A percentile compares a stretch with the other conserved stretches of the same genome.
These are phyloP conservation scores for Calephelis nemesis DNA, from an alignment of 1,140 invertebrate genomes.

Conservation along the genomic window DNA sequence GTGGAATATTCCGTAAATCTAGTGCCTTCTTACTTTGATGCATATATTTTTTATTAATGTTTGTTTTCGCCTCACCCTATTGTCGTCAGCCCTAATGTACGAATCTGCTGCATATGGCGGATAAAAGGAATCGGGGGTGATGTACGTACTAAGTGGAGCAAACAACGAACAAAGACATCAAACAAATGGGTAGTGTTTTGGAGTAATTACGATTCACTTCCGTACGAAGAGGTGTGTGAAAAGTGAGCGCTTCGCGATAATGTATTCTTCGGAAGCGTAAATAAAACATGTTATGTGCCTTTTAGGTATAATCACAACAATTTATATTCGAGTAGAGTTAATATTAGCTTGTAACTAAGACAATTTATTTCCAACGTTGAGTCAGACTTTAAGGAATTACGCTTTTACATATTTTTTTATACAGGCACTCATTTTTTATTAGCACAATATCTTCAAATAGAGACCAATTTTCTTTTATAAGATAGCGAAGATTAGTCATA, in stretches of 20 bases:
- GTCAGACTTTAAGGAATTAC: too few species aligned
- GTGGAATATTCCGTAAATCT: slow-evolving; percentile 25
- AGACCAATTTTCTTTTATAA: too few species aligned
- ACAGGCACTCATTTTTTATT: too few species aligned
- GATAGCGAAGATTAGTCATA: too few species aligned
- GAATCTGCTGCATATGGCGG: slow-evolving; percentile 64
- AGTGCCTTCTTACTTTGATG: slow-evolving; percentile 24
- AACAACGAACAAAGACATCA: slow-evolving; percentile 79
- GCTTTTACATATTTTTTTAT: too few species aligned
- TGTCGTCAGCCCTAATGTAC: slow-evolving; percentile 64
- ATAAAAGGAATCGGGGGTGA: slow-evolving; percentile 69
- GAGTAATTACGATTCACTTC: slow-evolving; percentile 77
- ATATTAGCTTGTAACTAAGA: too few species aligned
- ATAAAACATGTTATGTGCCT: slow-evolving; percentile 15
- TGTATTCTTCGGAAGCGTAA: slow-evolving; percentile 41
- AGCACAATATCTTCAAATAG: too few species aligned
- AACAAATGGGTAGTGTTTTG: slow-evolving; percentile 79
- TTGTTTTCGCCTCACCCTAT: slow-evolving; percentile 71
- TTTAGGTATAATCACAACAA: slow-evolving; percentile 8
- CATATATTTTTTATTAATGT: slow-evolving; percentile 74
- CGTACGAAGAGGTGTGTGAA: slow-evolving; percentile 71
- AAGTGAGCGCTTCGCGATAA: slow-evolving; percentile 54
- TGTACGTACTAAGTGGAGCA: slow-evolving; percentile 73
- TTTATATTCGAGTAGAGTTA: neutral
- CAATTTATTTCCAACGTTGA: too few species aligned